Evolutionary conservation across 1,140 invertebrate genomes (phyloP).

Genomic region (Ruditapes philippinarum): DNA sequence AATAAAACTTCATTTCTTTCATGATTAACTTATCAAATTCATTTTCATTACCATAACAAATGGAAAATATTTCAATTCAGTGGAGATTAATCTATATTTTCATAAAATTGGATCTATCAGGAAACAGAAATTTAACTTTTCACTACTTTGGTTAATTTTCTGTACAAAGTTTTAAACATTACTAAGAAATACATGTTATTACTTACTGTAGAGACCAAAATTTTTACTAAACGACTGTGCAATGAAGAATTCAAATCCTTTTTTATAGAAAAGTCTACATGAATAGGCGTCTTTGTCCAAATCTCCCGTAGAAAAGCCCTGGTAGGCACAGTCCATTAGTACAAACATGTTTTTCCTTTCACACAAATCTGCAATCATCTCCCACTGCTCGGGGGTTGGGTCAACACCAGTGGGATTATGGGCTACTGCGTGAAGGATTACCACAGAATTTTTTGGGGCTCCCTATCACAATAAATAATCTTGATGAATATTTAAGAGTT

Average conservation of each 20-base stretch:
- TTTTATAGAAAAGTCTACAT: constrained; percentile 93
- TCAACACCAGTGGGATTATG: constrained; percentile 98
- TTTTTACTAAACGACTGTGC: constrained; percentile 99
- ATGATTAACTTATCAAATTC: too few species aligned
- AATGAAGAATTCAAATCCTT: constrained; percentile 96
- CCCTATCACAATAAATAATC: constrained; percentile 74
- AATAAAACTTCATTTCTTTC: too few species aligned
- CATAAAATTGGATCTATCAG: too few species aligned
- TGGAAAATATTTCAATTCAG: too few species aligned
- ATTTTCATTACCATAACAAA: too few species aligned
- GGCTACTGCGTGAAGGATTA: constrained; percentile 98
- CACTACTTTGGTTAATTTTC: too few species aligned
- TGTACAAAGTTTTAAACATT: too few species aligned
- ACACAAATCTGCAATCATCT: constrained; percentile 84
- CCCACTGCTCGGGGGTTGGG: constrained; percentile 87
- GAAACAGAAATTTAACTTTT: too few species aligned
- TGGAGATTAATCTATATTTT: too few species aligned
- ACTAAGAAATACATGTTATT: too few species aligned
- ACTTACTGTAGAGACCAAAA: constrained; percentile 98
- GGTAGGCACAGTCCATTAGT: constrained; percentile 98
- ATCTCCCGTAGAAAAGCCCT: constrained; percentile 99
- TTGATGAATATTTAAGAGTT: too few species aligned
- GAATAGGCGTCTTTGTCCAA: constrained; percentile 96
- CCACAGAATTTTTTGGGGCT: constrained; percentile 95
- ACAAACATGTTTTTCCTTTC: constrained; percentile 93